These are phyloP conservation scores for Danio aesculapii DNA, from an alignment of 2,797 vertebrate species.

Conservation along the genomic window DNA sequence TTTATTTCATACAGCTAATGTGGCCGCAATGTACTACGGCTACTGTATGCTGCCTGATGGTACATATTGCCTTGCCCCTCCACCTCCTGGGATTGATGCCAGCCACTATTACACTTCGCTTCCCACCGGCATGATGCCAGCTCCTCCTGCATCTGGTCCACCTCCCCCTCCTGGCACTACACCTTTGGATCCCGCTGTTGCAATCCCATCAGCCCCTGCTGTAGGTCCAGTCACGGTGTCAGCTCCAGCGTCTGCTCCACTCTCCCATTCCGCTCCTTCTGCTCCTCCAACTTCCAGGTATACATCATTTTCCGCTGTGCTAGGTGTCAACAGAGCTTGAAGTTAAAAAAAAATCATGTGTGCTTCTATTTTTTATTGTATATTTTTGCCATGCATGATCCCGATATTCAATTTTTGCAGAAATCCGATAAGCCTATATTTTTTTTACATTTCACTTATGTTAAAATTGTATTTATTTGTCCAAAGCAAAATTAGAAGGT, in stretches of 20 bases:
- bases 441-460: too few species aligned
- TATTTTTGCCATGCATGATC: too few species aligned
- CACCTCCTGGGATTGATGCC: constrained; percentile 91
- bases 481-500: too few species aligned
- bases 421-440: not conserved
- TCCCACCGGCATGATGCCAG: constrained; percentile 79
- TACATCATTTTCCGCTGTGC: not conserved
- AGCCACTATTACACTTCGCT: constrained; percentile 85
- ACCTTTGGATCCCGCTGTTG: constrained; percentile 71
- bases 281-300: constrained; percentile 65
- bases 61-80: constrained; percentile 92
- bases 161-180: constrained; percentile 83
- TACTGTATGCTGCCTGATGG: constrained; percentile 98
- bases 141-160: constrained; percentile 73
- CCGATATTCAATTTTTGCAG: too few species aligned
- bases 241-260: constrained; percentile 9
- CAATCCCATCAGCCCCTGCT: constrained; percentile 47
- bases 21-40: constrained; percentile 93
- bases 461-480: too few species aligned
- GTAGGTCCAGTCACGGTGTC: constrained; percentile 38
- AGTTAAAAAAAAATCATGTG: not conserved
- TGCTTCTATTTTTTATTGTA: not conserved
- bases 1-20: constrained; percentile 69
- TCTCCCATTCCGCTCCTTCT: constrained; percentile 58
- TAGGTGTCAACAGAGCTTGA: not conserved